Percentiles rank a stretch among this genome's conserved stretches.
phyloP scores from a whole-genome alignment of 2,797 vertebrate genomes.

The Chaetodon trifasciatus region DNA sequence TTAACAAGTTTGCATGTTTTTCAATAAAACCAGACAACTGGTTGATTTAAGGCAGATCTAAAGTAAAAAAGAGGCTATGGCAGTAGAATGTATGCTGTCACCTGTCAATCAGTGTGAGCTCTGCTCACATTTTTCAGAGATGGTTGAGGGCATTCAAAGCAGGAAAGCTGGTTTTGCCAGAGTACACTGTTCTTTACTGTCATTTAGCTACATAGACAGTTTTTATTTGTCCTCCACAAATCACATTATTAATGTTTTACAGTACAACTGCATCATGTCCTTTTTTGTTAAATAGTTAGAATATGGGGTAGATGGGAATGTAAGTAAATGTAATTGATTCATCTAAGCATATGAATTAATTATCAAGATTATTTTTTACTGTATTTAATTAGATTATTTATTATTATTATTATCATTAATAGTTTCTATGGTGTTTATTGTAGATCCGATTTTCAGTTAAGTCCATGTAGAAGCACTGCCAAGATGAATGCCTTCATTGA shows the following conservation, averaged over 20 bases:
- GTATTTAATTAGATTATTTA: not conserved
- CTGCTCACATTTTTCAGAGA: constrained; percentile 26
- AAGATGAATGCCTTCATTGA: not conserved
- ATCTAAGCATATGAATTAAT: not conserved
- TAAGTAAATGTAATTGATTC: not conserved
- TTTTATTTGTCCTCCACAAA: not conserved
- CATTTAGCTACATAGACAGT: not conserved
- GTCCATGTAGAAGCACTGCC: not conserved
- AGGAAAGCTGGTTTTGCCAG: not conserved
- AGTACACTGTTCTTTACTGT: not conserved
- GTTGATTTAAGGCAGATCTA: not conserved
- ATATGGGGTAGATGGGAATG: not conserved
- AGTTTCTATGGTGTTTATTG: not conserved
- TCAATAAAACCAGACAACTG: not conserved
- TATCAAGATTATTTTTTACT: not conserved
- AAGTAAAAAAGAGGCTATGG: not conserved
- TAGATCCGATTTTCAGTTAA: not conserved
- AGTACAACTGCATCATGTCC: not conserved
- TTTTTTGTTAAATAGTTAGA: not conserved
- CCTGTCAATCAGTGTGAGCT: constrained; percentile 33
- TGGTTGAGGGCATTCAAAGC: not conserved
- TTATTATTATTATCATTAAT: too few species aligned
- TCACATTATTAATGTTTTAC: not conserved
- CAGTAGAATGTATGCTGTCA: constrained; percentile 8
- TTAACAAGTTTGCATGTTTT: not conserved